Percentiles rank a stretch among this genome's conserved stretches.
Evolutionary conservation across 2,888 invertebrate genomes (phyloP).

Genomic region (Acleris holmiana): DNA sequence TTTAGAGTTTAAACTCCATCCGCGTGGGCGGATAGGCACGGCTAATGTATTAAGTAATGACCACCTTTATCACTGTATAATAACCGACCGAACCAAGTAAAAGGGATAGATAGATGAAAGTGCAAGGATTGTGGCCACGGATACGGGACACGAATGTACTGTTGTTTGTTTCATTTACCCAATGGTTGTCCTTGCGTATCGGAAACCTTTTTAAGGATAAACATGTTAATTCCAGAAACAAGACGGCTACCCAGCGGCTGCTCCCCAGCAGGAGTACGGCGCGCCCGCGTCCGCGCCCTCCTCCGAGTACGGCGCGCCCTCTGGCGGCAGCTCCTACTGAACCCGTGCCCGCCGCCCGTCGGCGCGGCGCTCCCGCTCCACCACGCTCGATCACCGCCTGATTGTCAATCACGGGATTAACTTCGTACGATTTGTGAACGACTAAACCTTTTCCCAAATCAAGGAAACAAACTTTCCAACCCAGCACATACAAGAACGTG

Average conservation of each 20-base stretch:
- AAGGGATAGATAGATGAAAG: no score
- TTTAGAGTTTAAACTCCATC: not conserved
- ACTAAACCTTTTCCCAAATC: not conserved
- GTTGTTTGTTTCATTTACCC: no score
- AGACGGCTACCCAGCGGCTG: conserved; percentile 82
- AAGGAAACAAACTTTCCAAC: conserved; percentile 19
- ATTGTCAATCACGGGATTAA: no score
- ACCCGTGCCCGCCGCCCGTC: conserved; percentile 47
- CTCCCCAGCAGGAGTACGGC: conserved; percentile 72
- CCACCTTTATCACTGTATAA: no score
- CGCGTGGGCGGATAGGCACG: not conserved
- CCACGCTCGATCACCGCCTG: conserved; percentile 2
- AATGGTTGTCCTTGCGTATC: no score
- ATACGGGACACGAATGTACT: no score
- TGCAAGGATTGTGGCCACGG: no score
- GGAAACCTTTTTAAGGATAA: not conserved
- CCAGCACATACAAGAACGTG: conserved; percentile 9
- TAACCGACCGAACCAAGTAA: no score
- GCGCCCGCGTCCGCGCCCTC: conserved; percentile 80
- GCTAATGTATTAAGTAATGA: no score
- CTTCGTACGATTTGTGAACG: not conserved
- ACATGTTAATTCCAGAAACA: conserved; percentile 75
- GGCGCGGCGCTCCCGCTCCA: conserved; percentile 49
- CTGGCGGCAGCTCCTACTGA: conserved; percentile 55
- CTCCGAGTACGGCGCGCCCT: conserved; percentile 86